phyloP scores from a whole-genome alignment of 2,797 vertebrate species.

The Nyctalus aviator region DNA sequence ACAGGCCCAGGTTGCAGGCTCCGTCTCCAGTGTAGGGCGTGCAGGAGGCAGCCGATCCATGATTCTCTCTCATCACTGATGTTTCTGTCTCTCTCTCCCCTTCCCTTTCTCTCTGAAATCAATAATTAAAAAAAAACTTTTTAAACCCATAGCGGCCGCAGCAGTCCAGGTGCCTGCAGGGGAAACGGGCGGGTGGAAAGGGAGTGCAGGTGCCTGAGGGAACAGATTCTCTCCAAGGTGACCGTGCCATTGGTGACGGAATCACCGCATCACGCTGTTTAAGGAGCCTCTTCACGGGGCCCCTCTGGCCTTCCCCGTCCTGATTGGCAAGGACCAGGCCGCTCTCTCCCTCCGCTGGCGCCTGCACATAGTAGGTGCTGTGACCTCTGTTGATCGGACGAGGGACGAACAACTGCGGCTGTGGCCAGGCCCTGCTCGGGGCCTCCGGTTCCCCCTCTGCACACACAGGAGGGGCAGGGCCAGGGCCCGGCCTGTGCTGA shows the following conservation, averaged over 20 bases:
- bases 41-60: no score
- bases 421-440: background rate
- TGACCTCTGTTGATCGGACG: accelerated
- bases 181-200: background rate
- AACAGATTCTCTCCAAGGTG: background rate
- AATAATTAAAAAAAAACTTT: no score
- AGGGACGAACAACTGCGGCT: background rate
- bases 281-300: accelerated
- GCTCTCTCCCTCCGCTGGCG: background rate
- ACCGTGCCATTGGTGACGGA: accelerated
- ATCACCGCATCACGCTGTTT: no score
- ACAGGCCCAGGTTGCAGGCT: no score
- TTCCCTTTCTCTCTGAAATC: no score
- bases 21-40: no score
- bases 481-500: accelerated
- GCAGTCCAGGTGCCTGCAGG: background rate
- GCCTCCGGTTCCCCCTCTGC: background rate
- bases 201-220: background rate
- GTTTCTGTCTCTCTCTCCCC: no score
- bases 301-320: accelerated
- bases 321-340: background rate
- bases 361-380: background rate
- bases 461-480: background rate
- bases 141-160: no score
- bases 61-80: no score